These are phyloP conservation scores for Branchipolynoe longqiensis DNA, from an alignment of 2,888 invertebrate genomes.

Conservation along the genomic window DNA sequence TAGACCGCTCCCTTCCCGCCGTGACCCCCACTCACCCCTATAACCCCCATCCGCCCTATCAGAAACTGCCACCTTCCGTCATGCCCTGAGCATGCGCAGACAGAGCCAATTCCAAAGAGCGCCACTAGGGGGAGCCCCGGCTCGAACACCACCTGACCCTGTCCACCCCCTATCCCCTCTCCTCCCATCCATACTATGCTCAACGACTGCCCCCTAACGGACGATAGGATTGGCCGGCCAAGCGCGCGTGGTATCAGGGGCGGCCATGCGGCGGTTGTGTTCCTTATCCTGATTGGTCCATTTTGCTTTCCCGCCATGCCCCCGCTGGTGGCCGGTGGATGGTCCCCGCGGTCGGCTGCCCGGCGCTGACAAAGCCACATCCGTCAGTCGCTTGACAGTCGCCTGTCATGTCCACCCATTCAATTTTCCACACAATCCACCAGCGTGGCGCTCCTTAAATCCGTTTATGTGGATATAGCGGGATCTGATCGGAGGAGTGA, in stretches of 20 bases:
- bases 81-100: no score
- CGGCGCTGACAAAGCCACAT: slow-evolving; percentile 25
- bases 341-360: not conserved
- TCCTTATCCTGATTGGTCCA: slow-evolving; percentile 31
- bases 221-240: not conserved
- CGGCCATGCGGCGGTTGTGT: slow-evolving; percentile 12
- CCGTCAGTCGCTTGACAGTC: not conserved
- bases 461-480: slow-evolving; percentile 41
- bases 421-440: slow-evolving; percentile 50
- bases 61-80: no score
- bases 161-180: not conserved
- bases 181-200: not conserved
- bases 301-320: not conserved
- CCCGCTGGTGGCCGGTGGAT: not conserved
- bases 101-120: no score
- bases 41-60: no score
- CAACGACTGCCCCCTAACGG: not conserved
- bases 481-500: not conserved
- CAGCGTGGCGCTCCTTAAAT: slow-evolving; percentile 1
- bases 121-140: no score
- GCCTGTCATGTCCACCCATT: slow-evolving; percentile 42
- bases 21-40: no score
- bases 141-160: not conserved
- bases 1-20: not conserved
- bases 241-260: slow-evolving; percentile 29